Evolutionary conservation across 92 coral and sea anemone genomes (phyloP), one percentile per base, ranked within the genome.

Genomic region (Bergia sp.): DNA sequence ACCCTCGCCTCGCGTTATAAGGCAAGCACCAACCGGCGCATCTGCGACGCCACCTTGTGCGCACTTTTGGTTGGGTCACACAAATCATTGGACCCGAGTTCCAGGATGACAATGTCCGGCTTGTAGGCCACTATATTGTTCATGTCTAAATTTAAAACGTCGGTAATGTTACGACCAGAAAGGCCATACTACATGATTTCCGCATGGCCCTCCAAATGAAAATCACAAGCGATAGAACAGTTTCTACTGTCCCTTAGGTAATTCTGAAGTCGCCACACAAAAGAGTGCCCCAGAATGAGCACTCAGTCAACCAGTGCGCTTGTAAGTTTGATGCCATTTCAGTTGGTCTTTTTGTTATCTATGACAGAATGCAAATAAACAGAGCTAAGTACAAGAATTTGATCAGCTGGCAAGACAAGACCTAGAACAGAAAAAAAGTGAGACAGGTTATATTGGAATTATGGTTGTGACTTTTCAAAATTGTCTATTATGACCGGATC

Each of bases 1-100:
- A 50, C 86, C 0, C 11, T 3, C 4, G 16, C 47, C 18, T 66
- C 38, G 4, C 45, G 12, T 38, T 81, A 86, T 4, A 88, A 42
- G 12, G 44, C 36, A 36, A 20, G 55, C 2, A 88, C 86, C 15
- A 88, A 13, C 7, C 45, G 43, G n/a, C 65, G 72, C n/a, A 88
- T 37, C 10, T 80, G 64, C 0, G 72, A 37, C 0, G 86, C 86
- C 2, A 88, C 43, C 1, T 77, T 15, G 53, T 81, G 73, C 15
- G 86, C 69, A n/a, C 50, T 38, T 4, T 4, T 12, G 5, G 50
- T 47, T 1, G 18, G 38, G 20, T 15, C 67, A 44, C 71, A 44
- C 0, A 88, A 9, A 50, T 80, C 86, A 21, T 80, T 72, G 1
- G 81, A 44, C 3, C 90, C 90, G 18, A 80, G 74, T 73, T 80